Evolutionary conservation across 2,113 vertebrate genomes (phyloP).

Genomic region (Laticauda laticaudata): DNA sequence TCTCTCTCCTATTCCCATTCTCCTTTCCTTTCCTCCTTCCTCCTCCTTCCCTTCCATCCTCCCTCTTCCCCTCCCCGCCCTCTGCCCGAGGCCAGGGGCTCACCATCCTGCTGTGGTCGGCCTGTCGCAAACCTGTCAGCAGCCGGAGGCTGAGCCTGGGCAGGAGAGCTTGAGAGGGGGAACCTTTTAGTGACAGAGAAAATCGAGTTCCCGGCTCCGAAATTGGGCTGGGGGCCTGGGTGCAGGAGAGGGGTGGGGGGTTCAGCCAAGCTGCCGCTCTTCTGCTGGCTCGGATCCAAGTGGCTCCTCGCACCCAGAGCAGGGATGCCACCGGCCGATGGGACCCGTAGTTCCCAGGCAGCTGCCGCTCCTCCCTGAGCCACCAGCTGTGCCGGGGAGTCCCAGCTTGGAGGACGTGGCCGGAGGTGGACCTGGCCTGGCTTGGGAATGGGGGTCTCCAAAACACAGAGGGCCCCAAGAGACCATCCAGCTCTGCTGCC

Average conservation of each 20-base stretch:
- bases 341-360: background rate
- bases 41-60: too few relatives aligned
- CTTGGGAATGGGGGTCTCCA: background rate
- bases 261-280: background rate
- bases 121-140: slow-evolving; percentile 49
- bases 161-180: slow-evolving; percentile 3
- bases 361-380: background rate
- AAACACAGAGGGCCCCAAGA: background rate
- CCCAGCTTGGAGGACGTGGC: background rate
- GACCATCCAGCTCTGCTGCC: background rate
- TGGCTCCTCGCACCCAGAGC: background rate
- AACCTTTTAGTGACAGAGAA: slow-evolving; percentile 41
- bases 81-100: background rate
- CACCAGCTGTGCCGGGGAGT: background rate
- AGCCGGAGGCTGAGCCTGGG: slow-evolving; percentile 29
- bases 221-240: slow-evolving; percentile 39
- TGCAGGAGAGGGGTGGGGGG: slow-evolving; percentile 4
- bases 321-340: background rate
- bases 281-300: fast-evolving
- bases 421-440: background rate
- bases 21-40: too few relatives aligned
- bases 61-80: background rate
- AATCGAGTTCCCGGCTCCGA: slow-evolving; percentile 44
- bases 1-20: too few relatives aligned
- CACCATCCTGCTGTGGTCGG: slow-evolving; percentile 28